Percentiles rank a stretch among this genome's conserved stretches.
These are phyloP conservation scores for Lamellibrachia luymesi DNA, from an alignment of 1,140 invertebrate genomes.

Conservation along the genomic window DNA sequence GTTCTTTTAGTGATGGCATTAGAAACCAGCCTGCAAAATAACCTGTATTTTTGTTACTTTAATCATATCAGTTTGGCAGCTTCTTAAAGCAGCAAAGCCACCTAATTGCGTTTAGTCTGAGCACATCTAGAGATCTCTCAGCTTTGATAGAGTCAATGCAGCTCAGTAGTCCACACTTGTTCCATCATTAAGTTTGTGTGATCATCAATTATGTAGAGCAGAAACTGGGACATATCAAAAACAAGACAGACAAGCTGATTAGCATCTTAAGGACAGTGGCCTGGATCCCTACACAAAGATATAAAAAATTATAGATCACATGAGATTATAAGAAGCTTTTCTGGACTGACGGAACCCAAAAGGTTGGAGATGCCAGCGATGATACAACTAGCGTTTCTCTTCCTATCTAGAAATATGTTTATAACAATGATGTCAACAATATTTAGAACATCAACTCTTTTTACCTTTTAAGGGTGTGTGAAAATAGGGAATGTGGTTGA, in stretches of 20 bases:
- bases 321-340: not conserved
- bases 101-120: not conserved
- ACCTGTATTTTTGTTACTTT: not conserved
- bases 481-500: not conserved
- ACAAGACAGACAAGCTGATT: not conserved
- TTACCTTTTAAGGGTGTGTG: not conserved
- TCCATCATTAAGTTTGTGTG: not conserved
- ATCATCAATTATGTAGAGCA: not conserved
- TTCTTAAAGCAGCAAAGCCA: not conserved
- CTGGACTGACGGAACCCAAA: not conserved
- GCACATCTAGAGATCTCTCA: not conserved
- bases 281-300: not conserved
- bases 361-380: not conserved
- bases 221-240: not conserved
- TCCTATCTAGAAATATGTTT: not conserved
- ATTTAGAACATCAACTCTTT: not conserved
- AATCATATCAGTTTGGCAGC: not conserved
- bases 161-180: not conserved
- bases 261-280: not conserved
- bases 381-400: not conserved
- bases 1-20: not conserved
- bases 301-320: not conserved
- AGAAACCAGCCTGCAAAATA: not conserved
- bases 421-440: not conserved
- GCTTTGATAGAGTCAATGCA: not conserved